phyloP scores from a whole-genome alignment of 2,888 invertebrate genomes.

The Pseudanteris insignis region DNA sequence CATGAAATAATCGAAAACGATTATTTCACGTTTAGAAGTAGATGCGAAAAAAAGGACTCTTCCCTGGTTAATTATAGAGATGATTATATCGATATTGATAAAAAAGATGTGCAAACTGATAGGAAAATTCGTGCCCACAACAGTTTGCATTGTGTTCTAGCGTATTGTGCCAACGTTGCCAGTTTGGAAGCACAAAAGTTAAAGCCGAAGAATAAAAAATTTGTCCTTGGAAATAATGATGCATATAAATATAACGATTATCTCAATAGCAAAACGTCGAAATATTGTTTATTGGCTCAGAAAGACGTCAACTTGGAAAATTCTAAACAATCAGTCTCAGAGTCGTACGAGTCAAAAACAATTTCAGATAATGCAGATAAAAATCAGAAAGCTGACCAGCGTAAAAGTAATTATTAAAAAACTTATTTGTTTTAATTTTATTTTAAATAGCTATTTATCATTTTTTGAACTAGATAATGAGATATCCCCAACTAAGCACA shows the following conservation, averaged over 20 bases:
- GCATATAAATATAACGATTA: neutral
- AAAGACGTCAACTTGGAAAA: neutral
- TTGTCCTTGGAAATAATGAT: no score
- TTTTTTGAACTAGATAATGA: no score
- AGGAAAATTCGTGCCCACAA: conserved; percentile 55
- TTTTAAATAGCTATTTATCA: no score
- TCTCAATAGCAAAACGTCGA: conserved; percentile 2
- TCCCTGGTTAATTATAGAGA: neutral
- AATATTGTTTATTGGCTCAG: conserved; percentile 6
- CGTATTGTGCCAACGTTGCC: conserved; percentile 53
- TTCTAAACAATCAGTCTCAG: no score
- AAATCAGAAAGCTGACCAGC: no score
- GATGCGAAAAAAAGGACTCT: conserved; percentile 10
- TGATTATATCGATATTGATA: neutral
- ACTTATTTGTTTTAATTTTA: no score
- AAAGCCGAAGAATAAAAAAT: neutral
- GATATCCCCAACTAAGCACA: no score
- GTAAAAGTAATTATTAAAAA: no score
- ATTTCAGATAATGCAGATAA: no score
- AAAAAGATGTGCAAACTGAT: neutral
- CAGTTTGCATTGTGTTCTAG: conserved; percentile 56
- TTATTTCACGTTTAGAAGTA: conserved; percentile 12
- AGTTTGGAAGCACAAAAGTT: conserved; percentile 43
- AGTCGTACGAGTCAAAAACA: no score
- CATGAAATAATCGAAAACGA: conserved; percentile 51